Base-by-base conservation (phyloP, 2,888 invertebrate genomes). In the Epistrophella euchroma region DNA sequence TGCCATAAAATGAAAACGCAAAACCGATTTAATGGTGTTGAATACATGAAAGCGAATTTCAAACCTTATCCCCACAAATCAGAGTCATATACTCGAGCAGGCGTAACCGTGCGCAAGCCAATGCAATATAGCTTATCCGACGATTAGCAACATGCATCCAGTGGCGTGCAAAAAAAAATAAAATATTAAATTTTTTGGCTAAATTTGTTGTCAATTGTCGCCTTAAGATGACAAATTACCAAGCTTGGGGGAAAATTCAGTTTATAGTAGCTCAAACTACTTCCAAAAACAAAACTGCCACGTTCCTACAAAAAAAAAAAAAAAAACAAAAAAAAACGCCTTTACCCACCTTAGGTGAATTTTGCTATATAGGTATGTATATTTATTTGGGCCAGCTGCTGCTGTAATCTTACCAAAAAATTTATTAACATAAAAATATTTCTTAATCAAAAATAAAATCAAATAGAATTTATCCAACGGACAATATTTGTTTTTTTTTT, bases 191-290 rank as follows among this genome's bases (percentile, higher is more conserved):
- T 58, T 47, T 78, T 72, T 70, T 56, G 76, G 72, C 76, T 56
- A 80, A 76, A 55, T 83, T 19, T 25, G 85, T 81, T 85, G 85
- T 81, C 66, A 76, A 73, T 81, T 85, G 85, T 85, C 80, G 81
- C 85, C 85, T 81, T 77, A 81, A 85, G 85, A 85, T 85, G 85
- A 85, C 81, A 85, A 85, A 85, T 85, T 73, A 77, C 76, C 70
- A 68, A 77, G 72, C 73, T 72, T 47, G 47, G 22, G 47, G 62
- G 70, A 52, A 22, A 15, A 37, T 45, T 47, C 19, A 45, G 37
- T 64, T 37, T 70, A n/a, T 71, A 76, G 84, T 81, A 81, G 85
- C 73, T 55, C 10, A 55, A 81, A 76, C 72, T 72, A 64, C 76
- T 76, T 76, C 60, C 68, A 85, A 76, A 71, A 70, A 72, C 84